These are phyloP conservation scores for Epirrita christyi DNA, from an alignment of 2,888 invertebrate species.

Conservation along the genomic window DNA sequence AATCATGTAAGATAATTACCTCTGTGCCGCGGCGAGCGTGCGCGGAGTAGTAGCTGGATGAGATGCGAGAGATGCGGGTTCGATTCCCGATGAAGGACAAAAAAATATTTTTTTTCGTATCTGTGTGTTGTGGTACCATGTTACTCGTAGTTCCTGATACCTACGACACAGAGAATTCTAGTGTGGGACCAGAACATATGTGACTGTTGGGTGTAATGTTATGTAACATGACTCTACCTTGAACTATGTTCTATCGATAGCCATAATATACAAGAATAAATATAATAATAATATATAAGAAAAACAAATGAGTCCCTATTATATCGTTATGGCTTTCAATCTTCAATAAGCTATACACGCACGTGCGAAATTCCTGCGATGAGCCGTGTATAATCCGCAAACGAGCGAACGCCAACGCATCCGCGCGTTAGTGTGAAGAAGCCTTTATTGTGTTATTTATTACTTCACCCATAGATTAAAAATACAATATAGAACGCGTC, in stretches of 20 bases:
- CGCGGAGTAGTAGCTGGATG: no score
- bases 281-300: no score
- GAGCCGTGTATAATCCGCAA: conserved; percentile 61
- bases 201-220: background rate
- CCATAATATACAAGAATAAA: no score
- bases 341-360: conserved; percentile 21
- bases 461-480: conserved; percentile 12
- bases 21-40: no score
- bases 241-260: background rate
- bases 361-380: conserved; percentile 50
- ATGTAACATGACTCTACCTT: background rate
- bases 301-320: conserved; percentile 4
- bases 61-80: no score
- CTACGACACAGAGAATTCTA: no score
- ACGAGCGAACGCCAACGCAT: conserved; percentile 57
- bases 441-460: conserved; percentile 49
- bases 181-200: no score
- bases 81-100: no score
- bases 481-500: background rate
- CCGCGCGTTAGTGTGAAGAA: conserved; percentile 49
- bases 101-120: no score
- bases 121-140: no score
- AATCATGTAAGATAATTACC: no score
- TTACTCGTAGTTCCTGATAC: no score
- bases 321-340: conserved; percentile 30